Evolutionary conservation across 2,113 vertebrate genomes (phyloP).

Genomic region (Nothocercus nigrocapillus): DNA sequence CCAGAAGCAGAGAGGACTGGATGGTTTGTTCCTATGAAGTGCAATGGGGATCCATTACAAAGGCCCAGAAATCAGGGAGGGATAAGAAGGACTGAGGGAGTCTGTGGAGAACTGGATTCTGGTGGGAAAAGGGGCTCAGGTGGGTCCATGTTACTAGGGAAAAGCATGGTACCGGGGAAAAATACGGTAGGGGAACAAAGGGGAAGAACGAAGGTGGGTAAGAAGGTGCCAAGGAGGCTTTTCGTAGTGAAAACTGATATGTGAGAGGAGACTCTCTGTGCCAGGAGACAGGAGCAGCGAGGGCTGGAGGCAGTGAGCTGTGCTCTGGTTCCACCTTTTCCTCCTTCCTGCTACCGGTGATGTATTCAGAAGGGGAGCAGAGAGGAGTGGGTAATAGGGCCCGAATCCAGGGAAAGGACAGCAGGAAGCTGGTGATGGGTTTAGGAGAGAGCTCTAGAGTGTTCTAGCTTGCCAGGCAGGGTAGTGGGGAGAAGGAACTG

Average conservation of each 20-base stretch:
- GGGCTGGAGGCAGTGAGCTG: not conserved
- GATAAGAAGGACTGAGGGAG: not conserved
- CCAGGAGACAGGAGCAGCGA: not conserved
- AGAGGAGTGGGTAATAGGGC: not conserved
- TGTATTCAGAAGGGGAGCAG: not conserved
- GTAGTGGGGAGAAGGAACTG: accelerated
- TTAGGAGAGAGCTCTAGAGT: not conserved
- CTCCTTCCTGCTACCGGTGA: not conserved
- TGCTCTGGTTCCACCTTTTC: not conserved
- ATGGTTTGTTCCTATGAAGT: not conserved
- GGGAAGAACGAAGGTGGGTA: not conserved
- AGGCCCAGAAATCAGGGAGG: not conserved
- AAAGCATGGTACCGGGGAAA: accelerated
- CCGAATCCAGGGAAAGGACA: not conserved
- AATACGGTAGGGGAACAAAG: accelerated
- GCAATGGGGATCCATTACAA: not conserved
- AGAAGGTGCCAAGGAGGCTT: accelerated
- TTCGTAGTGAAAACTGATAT: not conserved
- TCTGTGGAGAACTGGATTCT: not conserved
- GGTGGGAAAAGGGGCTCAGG: not conserved
- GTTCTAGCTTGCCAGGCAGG: not conserved
- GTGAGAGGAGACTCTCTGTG: accelerated
- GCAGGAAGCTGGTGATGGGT: not conserved
- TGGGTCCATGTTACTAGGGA: not conserved
- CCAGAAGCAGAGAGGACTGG: not conserved